These are phyloP conservation scores for Zygogramma bicolorata DNA, from an alignment of 2,888 invertebrate species.

Conservation along the genomic window DNA sequence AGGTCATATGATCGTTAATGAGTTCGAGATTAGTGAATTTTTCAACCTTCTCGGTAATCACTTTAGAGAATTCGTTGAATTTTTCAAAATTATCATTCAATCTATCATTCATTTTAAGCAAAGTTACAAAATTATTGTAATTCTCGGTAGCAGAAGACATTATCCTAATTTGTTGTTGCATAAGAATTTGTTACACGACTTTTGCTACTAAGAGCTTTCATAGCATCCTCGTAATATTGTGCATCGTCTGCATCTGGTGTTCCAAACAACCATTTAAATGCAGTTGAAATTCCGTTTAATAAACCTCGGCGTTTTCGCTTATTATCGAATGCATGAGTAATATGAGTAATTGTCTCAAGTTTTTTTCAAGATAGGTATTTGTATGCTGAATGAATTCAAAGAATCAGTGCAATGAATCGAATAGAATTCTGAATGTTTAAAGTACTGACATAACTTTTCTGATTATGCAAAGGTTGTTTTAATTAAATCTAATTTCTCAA, in stretches of 20 bases:
- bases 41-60: too few relatives aligned
- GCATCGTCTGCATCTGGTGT: neutral
- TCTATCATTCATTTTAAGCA: too few relatives aligned
- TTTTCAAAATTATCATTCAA: too few relatives aligned
- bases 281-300: neutral
- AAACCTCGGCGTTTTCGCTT: neutral
- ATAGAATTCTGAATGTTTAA: neutral
- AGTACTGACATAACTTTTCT: too few relatives aligned
- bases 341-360: neutral
- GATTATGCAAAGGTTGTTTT: too few relatives aligned
- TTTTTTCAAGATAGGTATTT: neutral
- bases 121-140: neutral
- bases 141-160: neutral
- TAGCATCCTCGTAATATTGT: neutral
- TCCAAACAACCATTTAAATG: slow-evolving; percentile 1
- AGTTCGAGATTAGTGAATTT: too few relatives aligned
- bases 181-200: neutral
- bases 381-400: neutral
- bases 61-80: too few relatives aligned
- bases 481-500: too few relatives aligned
- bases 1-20: too few relatives aligned
- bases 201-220: too few relatives aligned
- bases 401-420: neutral
- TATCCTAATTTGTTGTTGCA: neutral
- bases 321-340: neutral